phyloP scores from a whole-genome alignment of 1,140 invertebrate genomes.

The Ceratoteleas bidentatus region DNA sequence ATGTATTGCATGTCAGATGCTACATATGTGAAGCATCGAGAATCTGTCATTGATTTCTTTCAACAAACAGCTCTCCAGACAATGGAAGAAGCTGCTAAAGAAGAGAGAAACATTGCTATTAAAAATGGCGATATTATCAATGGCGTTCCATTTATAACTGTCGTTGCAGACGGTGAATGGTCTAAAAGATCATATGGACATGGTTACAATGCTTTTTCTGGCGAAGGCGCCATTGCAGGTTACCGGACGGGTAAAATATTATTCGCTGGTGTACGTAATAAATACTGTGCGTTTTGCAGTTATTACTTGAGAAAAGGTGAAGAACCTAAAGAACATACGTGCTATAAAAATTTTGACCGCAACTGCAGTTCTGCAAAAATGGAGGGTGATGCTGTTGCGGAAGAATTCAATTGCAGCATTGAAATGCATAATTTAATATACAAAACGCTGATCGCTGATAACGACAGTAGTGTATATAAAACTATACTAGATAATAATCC shows the following conservation, averaged over 20 bases:
- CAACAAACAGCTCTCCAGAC: conserved; percentile 34
- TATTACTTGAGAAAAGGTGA: neutral
- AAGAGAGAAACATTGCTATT: conserved; percentile 65
- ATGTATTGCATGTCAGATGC: conserved; percentile 49
- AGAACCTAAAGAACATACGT: neutral
- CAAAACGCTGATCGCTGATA: conserved; percentile 56
- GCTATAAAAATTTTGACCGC: conserved; percentile 5
- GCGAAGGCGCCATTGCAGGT: conserved; percentile 69
- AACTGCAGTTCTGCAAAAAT: conserved; percentile 7
- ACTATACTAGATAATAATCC: conserved; percentile 68
- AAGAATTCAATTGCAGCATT: conserved; percentile 31
- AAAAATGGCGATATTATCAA: conserved; percentile 67
- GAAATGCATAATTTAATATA: conserved; percentile 2
- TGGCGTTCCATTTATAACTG: conserved; percentile 71
- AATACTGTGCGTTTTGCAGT: conserved; percentile 64
- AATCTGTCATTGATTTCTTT: conserved; percentile 41
- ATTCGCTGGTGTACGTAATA: conserved; percentile 73
- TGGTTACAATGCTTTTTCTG: conserved; percentile 69
- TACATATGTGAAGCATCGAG: conserved; percentile 42
- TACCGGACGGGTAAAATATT: conserved; percentile 69
- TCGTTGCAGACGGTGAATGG: conserved; percentile 72
- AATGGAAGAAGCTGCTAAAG: conserved; percentile 58
- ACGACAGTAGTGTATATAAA: conserved; percentile 47
- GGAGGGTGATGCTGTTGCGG: conserved; percentile 25
- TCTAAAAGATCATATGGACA: conserved; percentile 71